A percentile compares a stretch with the other conserved stretches of the same genome.
phyloP scores from a whole-genome alignment of 2,113 vertebrate genomes.

The Thomomys bottae region DNA sequence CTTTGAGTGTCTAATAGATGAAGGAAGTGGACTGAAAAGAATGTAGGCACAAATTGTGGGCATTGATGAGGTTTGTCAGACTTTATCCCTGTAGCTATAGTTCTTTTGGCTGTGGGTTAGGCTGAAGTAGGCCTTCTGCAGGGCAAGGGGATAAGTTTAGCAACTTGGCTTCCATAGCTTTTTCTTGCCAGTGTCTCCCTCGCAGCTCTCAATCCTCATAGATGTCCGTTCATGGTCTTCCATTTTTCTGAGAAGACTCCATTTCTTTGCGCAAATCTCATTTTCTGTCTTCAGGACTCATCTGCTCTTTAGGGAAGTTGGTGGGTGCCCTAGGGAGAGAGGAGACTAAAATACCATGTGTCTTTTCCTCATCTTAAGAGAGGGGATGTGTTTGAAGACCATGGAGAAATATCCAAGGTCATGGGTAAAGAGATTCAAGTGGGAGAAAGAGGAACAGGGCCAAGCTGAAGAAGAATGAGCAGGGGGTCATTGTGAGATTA shows the following conservation, averaged over 20 bases:
- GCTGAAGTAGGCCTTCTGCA: not conserved
- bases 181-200: not conserved
- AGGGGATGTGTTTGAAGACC: not conserved
- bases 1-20: constrained; percentile 9
- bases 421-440: not conserved
- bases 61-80: constrained; percentile 52
- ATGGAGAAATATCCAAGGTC: not conserved
- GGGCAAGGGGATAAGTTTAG: not conserved
- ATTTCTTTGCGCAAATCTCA: not conserved
- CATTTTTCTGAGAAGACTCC: constrained; percentile 17
- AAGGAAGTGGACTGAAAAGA: constrained; percentile 17
- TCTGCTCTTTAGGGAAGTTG: not conserved
- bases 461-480: not conserved
- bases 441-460: not conserved
- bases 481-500: accelerated
- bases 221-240: constrained; percentile 39
- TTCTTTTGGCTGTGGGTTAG: constrained; percentile 50
- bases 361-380: not conserved
- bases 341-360: not conserved
- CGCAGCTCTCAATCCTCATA: not conserved
- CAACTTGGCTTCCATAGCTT: not conserved
- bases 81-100: not conserved
- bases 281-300: not conserved
- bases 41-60: constrained; percentile 48
- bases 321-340: not conserved